A percentile compares a stretch with the other conserved stretches of the same genome.
These are phyloP conservation scores for Martes martes DNA, from an alignment of 2,113 vertebrate species.

Conservation along the genomic window DNA sequence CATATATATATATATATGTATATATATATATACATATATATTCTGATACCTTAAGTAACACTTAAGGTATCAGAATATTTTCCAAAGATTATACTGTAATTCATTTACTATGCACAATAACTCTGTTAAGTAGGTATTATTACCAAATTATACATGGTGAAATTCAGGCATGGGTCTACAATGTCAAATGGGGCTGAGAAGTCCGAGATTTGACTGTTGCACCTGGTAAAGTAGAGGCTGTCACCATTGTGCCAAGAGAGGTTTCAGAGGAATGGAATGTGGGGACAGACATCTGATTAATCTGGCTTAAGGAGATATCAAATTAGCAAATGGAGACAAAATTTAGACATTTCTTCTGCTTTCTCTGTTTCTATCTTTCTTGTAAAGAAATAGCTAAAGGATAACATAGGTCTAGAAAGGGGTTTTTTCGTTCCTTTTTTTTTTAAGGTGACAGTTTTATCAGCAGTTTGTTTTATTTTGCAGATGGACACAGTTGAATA, in stretches of 20 bases:
- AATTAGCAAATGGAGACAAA: neutral
- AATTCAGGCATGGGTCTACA: neutral
- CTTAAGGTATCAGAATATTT: neutral
- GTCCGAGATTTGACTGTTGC: neutral
- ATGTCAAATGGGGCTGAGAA: neutral
- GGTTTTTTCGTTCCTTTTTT: too few species aligned
- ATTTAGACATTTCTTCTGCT: neutral
- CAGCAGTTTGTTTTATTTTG: conserved; percentile 13
- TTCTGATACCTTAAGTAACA: too few species aligned
- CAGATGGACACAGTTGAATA: neutral
- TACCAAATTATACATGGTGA: neutral
- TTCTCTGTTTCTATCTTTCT: neutral
- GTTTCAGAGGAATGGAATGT: neutral
- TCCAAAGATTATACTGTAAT: neutral
- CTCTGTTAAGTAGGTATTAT: neutral
- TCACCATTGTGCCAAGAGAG: neutral
- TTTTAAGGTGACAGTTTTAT: neutral
- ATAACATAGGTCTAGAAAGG: neutral
- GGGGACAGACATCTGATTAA: neutral
- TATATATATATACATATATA: too few species aligned
- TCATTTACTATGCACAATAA: neutral
- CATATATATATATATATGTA: too few species aligned
- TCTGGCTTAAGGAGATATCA: neutral
- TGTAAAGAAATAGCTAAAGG: neutral
- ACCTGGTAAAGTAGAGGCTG: neutral